A percentile compares a stretch with the other conserved stretches of the same genome.
Conservation (phyloP, 2,797 vertebrate genomes). For the Podarcis lilfordi region DNA sequence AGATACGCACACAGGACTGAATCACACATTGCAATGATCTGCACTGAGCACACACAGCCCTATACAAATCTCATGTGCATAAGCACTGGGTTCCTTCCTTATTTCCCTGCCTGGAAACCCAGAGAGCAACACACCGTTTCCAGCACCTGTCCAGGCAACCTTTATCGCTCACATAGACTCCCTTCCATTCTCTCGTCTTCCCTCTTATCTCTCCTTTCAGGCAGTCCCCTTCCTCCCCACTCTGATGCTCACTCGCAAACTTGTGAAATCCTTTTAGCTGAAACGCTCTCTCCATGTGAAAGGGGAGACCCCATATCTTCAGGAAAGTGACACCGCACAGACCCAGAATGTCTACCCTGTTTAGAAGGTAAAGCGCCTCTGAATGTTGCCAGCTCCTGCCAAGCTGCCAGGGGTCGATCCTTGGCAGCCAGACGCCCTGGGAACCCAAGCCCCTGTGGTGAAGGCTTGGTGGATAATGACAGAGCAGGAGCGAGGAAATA, state of each 20-base stretch:
- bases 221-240: too few species aligned
- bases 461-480: constrained; percentile 61
- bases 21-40: background rate
- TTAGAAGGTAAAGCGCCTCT: background rate
- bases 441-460: constrained; percentile 21
- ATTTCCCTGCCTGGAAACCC: background rate
- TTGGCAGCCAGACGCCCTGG: constrained; percentile 25
- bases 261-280: background rate
- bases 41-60: background rate
- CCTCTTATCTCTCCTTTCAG: background rate
- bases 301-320: background rate
- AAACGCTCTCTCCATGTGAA: background rate
- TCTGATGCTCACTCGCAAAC: background rate
- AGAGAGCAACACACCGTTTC: background rate
- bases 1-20: background rate
- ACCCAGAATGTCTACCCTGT: background rate
- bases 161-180: background rate
- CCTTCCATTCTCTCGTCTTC: background rate
- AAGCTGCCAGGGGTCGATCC: rapidly evolving
- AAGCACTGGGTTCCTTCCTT: background rate
- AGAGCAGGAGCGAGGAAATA: constrained; percentile 54
- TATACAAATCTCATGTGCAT: background rate
- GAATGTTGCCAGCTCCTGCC: background rate
- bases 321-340: background rate
- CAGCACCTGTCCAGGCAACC: background rate